Evolutionary conservation across 2,113 vertebrate genomes (phyloP).

Genomic region (Cyprinus carpio): DNA sequence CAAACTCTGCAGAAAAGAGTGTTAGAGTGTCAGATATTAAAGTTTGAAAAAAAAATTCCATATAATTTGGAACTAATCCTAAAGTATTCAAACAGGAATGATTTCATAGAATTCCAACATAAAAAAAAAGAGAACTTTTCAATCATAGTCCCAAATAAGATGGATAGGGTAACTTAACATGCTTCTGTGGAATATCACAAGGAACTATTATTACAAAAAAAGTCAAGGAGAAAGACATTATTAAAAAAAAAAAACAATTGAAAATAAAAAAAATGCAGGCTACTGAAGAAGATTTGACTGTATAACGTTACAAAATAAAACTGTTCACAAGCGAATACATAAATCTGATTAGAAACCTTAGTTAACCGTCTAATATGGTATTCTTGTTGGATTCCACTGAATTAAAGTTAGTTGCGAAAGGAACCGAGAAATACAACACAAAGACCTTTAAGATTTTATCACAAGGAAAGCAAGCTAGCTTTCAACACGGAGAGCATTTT

Average conservation of each 20-base stretch:
- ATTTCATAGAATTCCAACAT: background rate
- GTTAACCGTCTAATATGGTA: background rate
- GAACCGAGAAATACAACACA: background rate
- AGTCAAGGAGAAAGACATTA: background rate
- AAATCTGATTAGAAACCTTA: background rate
- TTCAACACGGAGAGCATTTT: background rate
- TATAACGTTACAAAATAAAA: background rate
- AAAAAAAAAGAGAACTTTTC: no score
- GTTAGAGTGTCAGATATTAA: background rate
- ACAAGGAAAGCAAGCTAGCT: background rate
- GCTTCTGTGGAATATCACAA: background rate
- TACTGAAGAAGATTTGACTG: background rate
- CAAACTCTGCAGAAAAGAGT: conserved; percentile 82
- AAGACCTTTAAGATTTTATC: background rate
- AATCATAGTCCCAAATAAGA: background rate
- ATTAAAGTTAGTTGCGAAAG: background rate
- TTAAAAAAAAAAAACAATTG: background rate
- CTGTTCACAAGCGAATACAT: background rate
- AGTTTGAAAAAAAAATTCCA: background rate
- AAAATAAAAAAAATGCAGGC: background rate
- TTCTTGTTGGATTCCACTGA: background rate
- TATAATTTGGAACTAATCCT: background rate
- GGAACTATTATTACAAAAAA: background rate
- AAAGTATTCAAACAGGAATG: background rate
- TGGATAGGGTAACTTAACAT: background rate